A percentile compares a stretch with the other conserved stretches of the same genome.
phyloP scores from a whole-genome alignment of 1,140 invertebrate species.

The Leguminivora glycinivorella region DNA sequence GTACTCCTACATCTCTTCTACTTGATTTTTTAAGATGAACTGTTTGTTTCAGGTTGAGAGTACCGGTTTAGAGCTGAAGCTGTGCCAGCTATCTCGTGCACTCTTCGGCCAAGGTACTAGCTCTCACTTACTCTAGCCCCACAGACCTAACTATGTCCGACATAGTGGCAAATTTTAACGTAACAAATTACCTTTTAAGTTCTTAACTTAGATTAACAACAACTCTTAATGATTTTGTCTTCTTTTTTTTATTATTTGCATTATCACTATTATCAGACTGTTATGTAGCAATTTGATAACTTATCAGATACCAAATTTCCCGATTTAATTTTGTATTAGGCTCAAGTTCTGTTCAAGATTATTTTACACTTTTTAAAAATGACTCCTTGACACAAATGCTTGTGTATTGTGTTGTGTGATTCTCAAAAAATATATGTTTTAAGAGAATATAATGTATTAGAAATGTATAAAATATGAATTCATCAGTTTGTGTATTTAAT shows the following conservation, averaged over 20 bases:
- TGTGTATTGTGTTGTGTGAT: conserved; percentile 8
- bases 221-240: conserved; percentile 52
- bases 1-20: no score
- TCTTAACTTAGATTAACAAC: conserved; percentile 42
- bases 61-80: conserved; percentile 62
- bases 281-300: conserved; percentile 12
- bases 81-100: conserved; percentile 52
- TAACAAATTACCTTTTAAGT: conserved; percentile 69
- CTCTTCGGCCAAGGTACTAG: conserved; percentile 71
- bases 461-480: conserved; percentile 31
- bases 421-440: conserved; percentile 18
- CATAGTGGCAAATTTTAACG: conserved; percentile 69
- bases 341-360: conserved; percentile 1
- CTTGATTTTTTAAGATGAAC: no score
- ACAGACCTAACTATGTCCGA: conserved; percentile 70
- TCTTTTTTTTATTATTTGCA: conserved; percentile 42
- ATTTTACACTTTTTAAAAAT: background rate
- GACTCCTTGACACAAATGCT: background rate
- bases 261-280: background rate
- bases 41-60: conserved; percentile 58
- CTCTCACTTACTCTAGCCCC: conserved; percentile 52
- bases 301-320: conserved; percentile 19
- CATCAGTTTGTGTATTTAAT: conserved; percentile 46
- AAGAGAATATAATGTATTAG: conserved; percentile 30
- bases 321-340: conserved; percentile 3